Evolutionary conservation across 2,113 vertebrate species (phyloP), one percentile per base, ranked within the genome.

Genomic region (Spilogale gracilis): DNA sequence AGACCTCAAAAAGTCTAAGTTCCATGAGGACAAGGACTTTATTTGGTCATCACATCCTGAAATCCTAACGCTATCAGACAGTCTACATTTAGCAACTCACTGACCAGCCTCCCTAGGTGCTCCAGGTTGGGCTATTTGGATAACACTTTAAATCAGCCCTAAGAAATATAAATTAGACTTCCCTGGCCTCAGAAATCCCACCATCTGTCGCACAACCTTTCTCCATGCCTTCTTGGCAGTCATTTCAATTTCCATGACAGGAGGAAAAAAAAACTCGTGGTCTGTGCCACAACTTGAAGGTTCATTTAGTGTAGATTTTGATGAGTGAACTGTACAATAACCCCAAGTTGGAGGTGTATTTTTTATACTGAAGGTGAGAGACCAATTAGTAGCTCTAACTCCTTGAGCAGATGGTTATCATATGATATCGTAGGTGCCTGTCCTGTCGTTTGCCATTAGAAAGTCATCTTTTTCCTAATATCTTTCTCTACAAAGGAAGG

Each of bases 341-440:
- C 89, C 95, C 84, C 87, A 94, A 92, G 54, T 76, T 97, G 85
- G 81, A 97, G 90, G 96, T 94, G 43, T 48, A 86, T 95, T 97
- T 98, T 97, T 97, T 89, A 96, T 92, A 97, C 27, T 94, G 94
- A 97, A 98, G 95, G 95, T 98, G 81, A 97, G 94, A 96, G 94
- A 98, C 94, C 90, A 97, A 97, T 97, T 98, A 98, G 96, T 97
- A 92, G 90, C 54, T 96, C 88, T 96, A 95, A 97, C 87, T 97
- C 96, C 91, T 97, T 80, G 91, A 97, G 91, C 92, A 97, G 94
- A 97, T 97, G 88, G 97, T 97, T 97, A 96, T 97, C 81, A 85
- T 91, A 94, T 93, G 96, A 90, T 90, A 97, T 90, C 43, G 8
- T 90, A 97, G 86, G 92, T 74, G 69, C 63, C 96, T 95, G 74